Percentiles rank a stretch among this genome's conserved stretches.
Evolutionary conservation across 2,888 invertebrate genomes (phyloP).

Genomic region (Rhyacophila evoluta): DNA sequence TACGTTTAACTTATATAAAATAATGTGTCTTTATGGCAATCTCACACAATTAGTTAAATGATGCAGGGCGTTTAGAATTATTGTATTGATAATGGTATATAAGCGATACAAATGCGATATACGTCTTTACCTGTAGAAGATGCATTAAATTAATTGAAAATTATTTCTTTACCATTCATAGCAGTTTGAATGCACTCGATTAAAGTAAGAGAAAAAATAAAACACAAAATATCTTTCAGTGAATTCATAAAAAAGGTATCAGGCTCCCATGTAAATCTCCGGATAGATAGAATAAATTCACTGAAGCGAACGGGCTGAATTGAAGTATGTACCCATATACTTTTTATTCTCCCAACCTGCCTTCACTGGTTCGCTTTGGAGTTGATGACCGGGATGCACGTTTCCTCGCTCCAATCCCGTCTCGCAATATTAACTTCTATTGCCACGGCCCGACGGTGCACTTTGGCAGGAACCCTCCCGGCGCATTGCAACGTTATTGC

Average conservation of each 20-base stretch:
- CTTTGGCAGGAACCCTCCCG: not conserved
- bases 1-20: too few relatives aligned
- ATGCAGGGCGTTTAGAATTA: too few relatives aligned
- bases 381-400: slow-evolving; percentile 27
- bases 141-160: too few relatives aligned
- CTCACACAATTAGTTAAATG: too few relatives aligned
- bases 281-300: not conserved
- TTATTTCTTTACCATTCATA: too few relatives aligned
- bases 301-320: not conserved
- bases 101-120: too few relatives aligned
- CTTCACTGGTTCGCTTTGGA: not conserved
- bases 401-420: not conserved
- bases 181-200: too few relatives aligned
- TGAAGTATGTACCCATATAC: not conserved
- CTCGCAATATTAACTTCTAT: not conserved
- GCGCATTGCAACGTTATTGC: not conserved
- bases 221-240: too few relatives aligned
- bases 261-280: not conserved
- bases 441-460: not conserved
- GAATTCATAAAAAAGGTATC: not conserved
- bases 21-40: too few relatives aligned
- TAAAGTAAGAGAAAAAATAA: too few relatives aligned
- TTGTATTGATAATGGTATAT: too few relatives aligned
- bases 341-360: not conserved
- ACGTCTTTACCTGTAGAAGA: too few relatives aligned